A percentile compares a stretch with the other conserved stretches of the same genome.
Evolutionary conservation across 2,797 vertebrate species (phyloP).

Genomic region (Oreortyx pictus): DNA sequence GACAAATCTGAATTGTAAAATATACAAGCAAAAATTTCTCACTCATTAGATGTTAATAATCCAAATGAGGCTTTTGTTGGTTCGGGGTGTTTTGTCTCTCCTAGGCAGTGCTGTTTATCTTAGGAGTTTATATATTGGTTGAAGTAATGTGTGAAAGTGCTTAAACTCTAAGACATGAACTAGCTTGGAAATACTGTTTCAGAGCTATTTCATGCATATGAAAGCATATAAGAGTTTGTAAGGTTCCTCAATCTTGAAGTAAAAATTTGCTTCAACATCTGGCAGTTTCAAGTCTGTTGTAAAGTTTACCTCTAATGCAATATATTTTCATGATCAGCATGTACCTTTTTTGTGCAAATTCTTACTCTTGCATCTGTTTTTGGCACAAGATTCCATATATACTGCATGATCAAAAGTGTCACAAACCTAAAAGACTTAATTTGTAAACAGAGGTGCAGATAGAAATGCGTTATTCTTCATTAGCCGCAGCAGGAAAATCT

Average conservation of each 20-base stretch:
- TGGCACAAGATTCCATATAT: neutral
- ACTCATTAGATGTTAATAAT: neutral
- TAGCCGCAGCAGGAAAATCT: neutral
- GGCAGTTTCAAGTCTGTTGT: neutral
- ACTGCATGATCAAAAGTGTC: neutral
- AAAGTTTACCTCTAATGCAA: neutral
- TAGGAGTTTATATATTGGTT: neutral
- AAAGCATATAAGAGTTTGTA: neutral
- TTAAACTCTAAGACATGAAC: neutral
- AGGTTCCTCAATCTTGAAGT: neutral
- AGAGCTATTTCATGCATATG: neutral
- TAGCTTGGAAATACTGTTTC: neutral
- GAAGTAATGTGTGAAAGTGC: neutral
- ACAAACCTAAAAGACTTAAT: neutral
- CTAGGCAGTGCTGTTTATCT: neutral
- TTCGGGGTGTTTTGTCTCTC: neutral
- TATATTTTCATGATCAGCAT: neutral
- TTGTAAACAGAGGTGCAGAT: neutral
- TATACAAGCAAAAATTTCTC: neutral
- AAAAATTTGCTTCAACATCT: neutral
- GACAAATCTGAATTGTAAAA: neutral
- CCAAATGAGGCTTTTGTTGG: neutral
- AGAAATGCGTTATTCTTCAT: neutral
- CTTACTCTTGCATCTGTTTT: neutral
- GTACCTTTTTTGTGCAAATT: neutral